Conservation (phyloP, 2,113 vertebrate genomes). For the Halcyon senegalensis region DNA sequence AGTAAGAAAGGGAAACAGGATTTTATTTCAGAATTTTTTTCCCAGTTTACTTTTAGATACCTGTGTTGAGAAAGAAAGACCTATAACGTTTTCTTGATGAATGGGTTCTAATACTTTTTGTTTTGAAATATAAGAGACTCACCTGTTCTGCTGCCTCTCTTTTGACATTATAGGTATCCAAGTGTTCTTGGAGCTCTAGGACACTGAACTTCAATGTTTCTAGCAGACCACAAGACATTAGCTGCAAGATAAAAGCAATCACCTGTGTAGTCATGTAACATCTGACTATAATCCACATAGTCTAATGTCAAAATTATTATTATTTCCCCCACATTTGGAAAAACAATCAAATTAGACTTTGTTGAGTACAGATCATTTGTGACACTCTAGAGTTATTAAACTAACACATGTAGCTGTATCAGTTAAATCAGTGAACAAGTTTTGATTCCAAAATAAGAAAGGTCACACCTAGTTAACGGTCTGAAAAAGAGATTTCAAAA, state of each 20-base stretch:
- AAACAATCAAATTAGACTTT: not conserved
- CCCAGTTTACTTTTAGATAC: not conserved
- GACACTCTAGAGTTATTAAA: not conserved
- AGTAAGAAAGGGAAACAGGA: not conserved
- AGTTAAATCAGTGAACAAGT: not conserved
- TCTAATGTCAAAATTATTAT: not conserved
- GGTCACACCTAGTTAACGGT: not conserved
- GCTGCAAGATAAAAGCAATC: conserved; percentile 73
- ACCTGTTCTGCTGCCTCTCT: conserved; percentile 94
- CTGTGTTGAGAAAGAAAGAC: not conserved
- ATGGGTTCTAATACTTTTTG: not conserved
- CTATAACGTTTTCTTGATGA: not conserved
- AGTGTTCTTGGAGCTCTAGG: conserved; percentile 95
- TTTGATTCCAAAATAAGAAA: not conserved
- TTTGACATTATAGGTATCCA: conserved; percentile 95
- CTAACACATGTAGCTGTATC: not conserved
- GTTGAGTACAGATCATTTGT: not conserved
- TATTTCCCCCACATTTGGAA: not conserved
- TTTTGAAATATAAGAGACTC: conserved; percentile 33
- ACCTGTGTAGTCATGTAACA: not conserved
- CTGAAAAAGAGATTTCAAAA: not conserved
- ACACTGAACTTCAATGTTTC: conserved; percentile 97
- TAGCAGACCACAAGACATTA: conserved; percentile 93
- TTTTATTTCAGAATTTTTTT: not conserved
- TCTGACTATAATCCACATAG: not conserved